Evolutionary conservation across 2,113 vertebrate genomes (phyloP).

Genomic region (Amphilophus citrinellus): DNA sequence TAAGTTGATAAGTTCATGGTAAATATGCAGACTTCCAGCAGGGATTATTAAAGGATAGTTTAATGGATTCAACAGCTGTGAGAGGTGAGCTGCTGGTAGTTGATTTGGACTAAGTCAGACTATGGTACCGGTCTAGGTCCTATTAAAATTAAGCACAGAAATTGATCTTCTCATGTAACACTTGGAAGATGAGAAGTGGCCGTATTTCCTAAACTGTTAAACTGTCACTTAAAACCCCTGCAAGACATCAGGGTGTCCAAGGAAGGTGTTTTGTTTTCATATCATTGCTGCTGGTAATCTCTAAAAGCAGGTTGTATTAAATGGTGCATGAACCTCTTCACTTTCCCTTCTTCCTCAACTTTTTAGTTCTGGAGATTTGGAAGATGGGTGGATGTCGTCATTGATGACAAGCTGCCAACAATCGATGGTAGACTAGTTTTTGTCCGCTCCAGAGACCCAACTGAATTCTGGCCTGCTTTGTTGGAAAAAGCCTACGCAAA

Average conservation of each 20-base stretch:
- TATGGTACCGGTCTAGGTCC: too few species aligned
- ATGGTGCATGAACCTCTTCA: neutral
- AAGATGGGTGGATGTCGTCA: constrained; percentile 80
- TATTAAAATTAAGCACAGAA: too few species aligned
- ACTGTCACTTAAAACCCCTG: too few species aligned
- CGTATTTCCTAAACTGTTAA: too few species aligned
- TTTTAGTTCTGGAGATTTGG: constrained; percentile 84
- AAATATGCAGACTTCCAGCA: too few species aligned
- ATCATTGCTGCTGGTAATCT: neutral
- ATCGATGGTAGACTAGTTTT: constrained; percentile 73
- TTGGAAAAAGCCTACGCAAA: constrained; percentile 84
- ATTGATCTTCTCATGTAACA: too few species aligned
- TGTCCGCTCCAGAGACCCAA: constrained; percentile 64
- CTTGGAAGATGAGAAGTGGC: too few species aligned
- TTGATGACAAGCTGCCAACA: constrained; percentile 83
- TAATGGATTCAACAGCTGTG: too few species aligned
- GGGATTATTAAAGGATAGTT: too few species aligned
- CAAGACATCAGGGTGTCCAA: neutral
- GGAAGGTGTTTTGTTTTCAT: neutral
- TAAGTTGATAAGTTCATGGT: too few species aligned
- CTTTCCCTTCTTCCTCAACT: neutral
- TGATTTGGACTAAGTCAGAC: too few species aligned
- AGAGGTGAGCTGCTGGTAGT: too few species aligned
- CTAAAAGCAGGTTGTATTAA: neutral
- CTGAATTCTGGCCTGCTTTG: constrained; percentile 81